These are phyloP conservation scores for Opisthograptis luteolata DNA, from an alignment of 2,888 invertebrate species.

Conservation along the genomic window DNA sequence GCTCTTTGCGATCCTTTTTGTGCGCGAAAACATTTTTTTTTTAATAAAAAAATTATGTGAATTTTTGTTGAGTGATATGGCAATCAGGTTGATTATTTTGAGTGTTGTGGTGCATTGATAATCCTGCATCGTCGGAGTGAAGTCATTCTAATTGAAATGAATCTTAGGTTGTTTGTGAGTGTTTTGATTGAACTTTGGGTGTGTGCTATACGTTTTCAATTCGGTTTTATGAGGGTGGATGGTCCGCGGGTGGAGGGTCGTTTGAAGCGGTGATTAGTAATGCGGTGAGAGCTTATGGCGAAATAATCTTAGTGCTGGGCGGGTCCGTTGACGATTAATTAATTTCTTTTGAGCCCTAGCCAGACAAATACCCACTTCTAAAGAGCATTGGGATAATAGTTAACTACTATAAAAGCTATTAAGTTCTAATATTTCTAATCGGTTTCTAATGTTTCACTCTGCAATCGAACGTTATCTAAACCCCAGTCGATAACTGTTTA, in stretches of 20 bases:
- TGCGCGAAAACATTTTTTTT: conserved; percentile 32
- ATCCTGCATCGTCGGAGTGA: conserved; percentile 25
- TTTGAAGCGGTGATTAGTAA: conserved; percentile 74
- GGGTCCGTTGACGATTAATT: conserved; percentile 59
- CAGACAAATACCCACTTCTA: conserved; percentile 22
- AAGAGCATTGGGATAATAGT: conserved; percentile 17
- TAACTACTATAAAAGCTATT: conserved; percentile 15
- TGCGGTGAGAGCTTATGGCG: conserved; percentile 63
- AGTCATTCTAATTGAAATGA: conserved; percentile 53
- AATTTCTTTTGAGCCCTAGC: conserved; percentile 50
- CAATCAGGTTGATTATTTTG: conserved; percentile 31
- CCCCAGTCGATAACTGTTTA: too few relatives aligned
- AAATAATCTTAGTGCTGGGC: conserved; percentile 68
- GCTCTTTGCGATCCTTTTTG: conserved; percentile 55
- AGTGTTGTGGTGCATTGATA: conserved; percentile 31
- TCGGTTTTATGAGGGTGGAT: conserved; percentile 48
- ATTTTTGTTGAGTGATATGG: conserved; percentile 30
- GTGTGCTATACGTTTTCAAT: conserved; percentile 64
- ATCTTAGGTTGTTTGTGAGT: conserved; percentile 47
- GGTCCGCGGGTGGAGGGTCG: conserved; percentile 52
- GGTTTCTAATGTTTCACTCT: too few relatives aligned
- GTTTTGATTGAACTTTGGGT: conserved; percentile 48
- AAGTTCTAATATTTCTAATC: too few relatives aligned
- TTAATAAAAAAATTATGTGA: conserved; percentile 29
- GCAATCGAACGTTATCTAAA: too few relatives aligned